Evolutionary conservation across 1,140 invertebrate genomes (phyloP), one percentile per base, ranked within the genome.

Genomic region (Theocolax elegans): DNA sequence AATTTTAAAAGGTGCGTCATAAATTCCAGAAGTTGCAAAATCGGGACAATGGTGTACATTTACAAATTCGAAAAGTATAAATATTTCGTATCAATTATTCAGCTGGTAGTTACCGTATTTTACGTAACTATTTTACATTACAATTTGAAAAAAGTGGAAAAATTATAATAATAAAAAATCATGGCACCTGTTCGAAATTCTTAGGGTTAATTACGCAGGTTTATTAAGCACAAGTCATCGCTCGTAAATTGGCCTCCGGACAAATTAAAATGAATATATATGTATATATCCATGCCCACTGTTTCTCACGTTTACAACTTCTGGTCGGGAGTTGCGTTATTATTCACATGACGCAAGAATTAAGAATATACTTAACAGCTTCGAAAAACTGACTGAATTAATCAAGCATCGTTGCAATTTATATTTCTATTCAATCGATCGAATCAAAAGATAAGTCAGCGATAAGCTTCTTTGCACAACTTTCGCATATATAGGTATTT

Each of bases 331-430:
- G 44, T 49, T 59, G 27, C 31, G 46, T 35, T 60, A 60, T 67
- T 60, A 67, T 67, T 49, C 56, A 40, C 31, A 29, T 60, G 59
- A 46, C 21, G 67, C 67, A 70, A 70, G 35, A 63, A 46, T 63
- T 29, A 15, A n/a, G 46, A 54, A 46, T 70, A 29, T 29, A 40
- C 10, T 10, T 35, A 54, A 38, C 27, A 17, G 48, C 19, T 46
- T 70, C 49, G 21, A 63, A 62, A 62, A 69, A 69, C 23, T 44
- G 21, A 60, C 48, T 62, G 58, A 53, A 62, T 67, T 69, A 62
- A 69, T 62, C 46, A 69, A 53, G 38, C 35, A 21, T 7, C 17
- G 6, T 2, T 40, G 46, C 56, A 53, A 62, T 62, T 69, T 49
- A 69, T 69, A 54, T 15, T 31, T 40, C 35, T 51, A 67, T 68